Percentiles rank a stretch among this genome's conserved stretches.
These are phyloP conservation scores for Leucozona laternaria DNA, from an alignment of 2,888 invertebrate genomes.

Conservation along the genomic window DNA sequence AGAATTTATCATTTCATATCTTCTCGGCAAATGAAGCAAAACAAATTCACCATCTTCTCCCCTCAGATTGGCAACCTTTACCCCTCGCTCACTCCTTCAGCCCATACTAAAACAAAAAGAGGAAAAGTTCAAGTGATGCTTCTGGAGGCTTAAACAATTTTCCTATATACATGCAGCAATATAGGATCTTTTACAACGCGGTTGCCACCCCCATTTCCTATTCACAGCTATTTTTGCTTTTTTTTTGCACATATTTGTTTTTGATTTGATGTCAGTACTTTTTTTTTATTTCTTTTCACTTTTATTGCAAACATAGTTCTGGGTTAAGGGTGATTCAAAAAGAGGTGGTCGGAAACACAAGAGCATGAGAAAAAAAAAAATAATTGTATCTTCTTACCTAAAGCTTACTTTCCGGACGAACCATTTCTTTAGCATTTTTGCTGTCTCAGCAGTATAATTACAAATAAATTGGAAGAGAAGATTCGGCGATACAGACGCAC, in stretches of 20 bases:
- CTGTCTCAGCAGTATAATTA: conserved; percentile 27
- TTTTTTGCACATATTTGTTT: conserved; percentile 5
- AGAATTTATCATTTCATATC: conserved; percentile 39
- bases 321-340: conserved; percentile 43
- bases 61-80: conserved; percentile 8
- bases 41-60: not conserved
- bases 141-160: conserved; percentile 59
- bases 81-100: not conserved
- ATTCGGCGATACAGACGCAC: conserved; percentile 23
- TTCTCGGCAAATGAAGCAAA: conserved; percentile 26
- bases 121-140: conserved; percentile 72
- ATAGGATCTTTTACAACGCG: conserved; percentile 39
- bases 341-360: not conserved
- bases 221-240: conserved; percentile 13
- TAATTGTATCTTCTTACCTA: conserved; percentile 80
- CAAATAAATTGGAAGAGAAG: conserved; percentile 47
- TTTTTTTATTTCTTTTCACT: conserved; percentile 1
- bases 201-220: conserved; percentile 30
- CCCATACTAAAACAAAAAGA: not conserved
- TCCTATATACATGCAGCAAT: conserved; percentile 34
- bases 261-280: conserved; percentile 21
- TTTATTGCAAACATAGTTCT: conserved; percentile 28
- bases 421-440: conserved; percentile 82
- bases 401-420: conserved; percentile 82
- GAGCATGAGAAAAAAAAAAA: conserved; percentile 9